Conservation (phyloP, 2,113 vertebrate species). For the Pomatorhinus ruficollis region DNA sequence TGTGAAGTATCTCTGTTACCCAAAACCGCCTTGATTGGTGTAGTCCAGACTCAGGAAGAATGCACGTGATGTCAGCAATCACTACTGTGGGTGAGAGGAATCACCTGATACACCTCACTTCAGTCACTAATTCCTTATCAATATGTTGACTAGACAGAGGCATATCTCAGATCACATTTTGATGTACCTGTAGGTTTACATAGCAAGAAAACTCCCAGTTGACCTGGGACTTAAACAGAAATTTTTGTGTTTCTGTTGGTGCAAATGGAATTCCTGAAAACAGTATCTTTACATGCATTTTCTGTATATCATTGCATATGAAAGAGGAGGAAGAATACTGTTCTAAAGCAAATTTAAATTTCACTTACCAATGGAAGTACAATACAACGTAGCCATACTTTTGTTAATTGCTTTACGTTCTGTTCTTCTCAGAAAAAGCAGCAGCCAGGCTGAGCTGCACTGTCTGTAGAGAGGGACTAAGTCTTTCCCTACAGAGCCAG, state of each 20-base stretch:
- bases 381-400: neutral
- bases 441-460: neutral
- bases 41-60: neutral
- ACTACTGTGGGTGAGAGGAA: neutral
- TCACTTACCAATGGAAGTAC: neutral
- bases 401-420: neutral
- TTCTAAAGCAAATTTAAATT: neutral
- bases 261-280: neutral
- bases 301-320: neutral
- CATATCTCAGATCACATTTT: neutral
- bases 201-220: neutral
- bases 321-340: neutral
- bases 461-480: neutral
- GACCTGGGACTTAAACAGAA: neutral
- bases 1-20: neutral
- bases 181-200: neutral
- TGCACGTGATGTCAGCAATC: neutral
- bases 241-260: neutral
- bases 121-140: neutral
- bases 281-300: neutral
- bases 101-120: neutral
- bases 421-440: neutral
- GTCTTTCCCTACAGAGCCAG: neutral
- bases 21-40: neutral
- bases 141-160: neutral